phyloP scores from a whole-genome alignment of 2,888 invertebrate genomes.

The Pomacea canaliculata region DNA sequence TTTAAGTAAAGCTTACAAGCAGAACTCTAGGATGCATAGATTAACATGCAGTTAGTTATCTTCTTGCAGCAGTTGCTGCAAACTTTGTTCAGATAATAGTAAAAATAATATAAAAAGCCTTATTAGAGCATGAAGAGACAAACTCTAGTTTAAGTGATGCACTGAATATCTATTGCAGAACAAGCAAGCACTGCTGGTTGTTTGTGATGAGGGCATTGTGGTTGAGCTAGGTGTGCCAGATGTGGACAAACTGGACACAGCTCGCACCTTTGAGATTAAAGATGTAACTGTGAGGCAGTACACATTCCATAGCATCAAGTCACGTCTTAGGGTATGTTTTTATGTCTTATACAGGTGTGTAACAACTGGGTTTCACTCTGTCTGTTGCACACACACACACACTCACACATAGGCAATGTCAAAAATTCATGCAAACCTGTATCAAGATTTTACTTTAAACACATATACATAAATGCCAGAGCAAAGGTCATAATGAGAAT shows the following conservation, averaged over 20 bases:
- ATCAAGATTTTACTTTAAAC: background rate
- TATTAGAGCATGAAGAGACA: too few species aligned
- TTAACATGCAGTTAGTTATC: background rate
- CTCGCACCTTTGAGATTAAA: slow-evolving; percentile 64
- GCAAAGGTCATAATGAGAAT: too few species aligned
- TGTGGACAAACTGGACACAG: slow-evolving; percentile 62
- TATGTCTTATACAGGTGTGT: too few species aligned
- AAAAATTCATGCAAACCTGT: background rate
- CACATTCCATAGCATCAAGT: slow-evolving; percentile 68
- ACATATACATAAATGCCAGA: too few species aligned
- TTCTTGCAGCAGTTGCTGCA: background rate
- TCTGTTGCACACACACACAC: too few species aligned
- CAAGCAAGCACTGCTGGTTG: slow-evolving; percentile 60
- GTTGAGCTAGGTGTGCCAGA: slow-evolving; percentile 66
- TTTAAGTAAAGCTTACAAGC: background rate
- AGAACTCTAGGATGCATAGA: background rate
- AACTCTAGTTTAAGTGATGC: too few species aligned
- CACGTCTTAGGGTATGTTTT: slow-evolving; percentile 58
- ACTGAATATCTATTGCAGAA: slow-evolving; percentile 41
- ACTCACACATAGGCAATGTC: too few species aligned
- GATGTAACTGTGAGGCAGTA: slow-evolving; percentile 53
- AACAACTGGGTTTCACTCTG: too few species aligned
- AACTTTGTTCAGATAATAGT: too few species aligned
- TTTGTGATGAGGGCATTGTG: slow-evolving; percentile 64
- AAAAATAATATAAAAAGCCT: too few species aligned